These are phyloP conservation scores for Argyresthia goedartella DNA, from an alignment of 2,888 invertebrate genomes.

Conservation along the genomic window DNA sequence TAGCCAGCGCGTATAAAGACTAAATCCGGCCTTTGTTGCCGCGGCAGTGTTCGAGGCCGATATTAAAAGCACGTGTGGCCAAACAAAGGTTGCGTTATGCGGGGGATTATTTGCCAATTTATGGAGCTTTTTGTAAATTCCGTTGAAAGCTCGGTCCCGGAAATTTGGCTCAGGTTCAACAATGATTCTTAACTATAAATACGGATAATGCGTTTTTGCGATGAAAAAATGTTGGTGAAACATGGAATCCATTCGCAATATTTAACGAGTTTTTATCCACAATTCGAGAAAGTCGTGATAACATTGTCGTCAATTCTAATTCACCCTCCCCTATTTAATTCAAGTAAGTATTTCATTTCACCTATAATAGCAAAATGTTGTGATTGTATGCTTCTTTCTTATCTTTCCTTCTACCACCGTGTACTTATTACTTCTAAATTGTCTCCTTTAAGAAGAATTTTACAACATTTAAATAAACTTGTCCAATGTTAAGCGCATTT, in stretches of 20 bases:
- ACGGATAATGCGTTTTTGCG: constrained; percentile 40
- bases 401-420: too few relatives aligned
- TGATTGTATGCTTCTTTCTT: background rate
- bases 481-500: constrained; percentile 21
- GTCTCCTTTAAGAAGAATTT: too few relatives aligned
- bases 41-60: constrained; percentile 32
- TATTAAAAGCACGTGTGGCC: constrained; percentile 72
- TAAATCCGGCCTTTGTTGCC: constrained; percentile 59
- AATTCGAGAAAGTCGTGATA: too few relatives aligned
- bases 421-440: too few relatives aligned
- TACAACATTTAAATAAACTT: too few relatives aligned
- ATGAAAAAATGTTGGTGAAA: constrained; percentile 37
- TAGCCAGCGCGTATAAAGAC: constrained; percentile 52
- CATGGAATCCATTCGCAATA: constrained; percentile 13
- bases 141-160: constrained; percentile 61
- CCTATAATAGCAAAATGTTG: background rate
- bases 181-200: constrained; percentile 67
- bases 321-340: background rate
- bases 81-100: constrained; percentile 71
- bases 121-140: constrained; percentile 68
- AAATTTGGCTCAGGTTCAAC: constrained; percentile 71
- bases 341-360: background rate
- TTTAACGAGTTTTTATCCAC: too few relatives aligned
- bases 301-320: too few relatives aligned
- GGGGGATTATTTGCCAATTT: constrained; percentile 71